phyloP scores from a whole-genome alignment of 2,888 invertebrate species.

The Parascotia fuliginaria region DNA sequence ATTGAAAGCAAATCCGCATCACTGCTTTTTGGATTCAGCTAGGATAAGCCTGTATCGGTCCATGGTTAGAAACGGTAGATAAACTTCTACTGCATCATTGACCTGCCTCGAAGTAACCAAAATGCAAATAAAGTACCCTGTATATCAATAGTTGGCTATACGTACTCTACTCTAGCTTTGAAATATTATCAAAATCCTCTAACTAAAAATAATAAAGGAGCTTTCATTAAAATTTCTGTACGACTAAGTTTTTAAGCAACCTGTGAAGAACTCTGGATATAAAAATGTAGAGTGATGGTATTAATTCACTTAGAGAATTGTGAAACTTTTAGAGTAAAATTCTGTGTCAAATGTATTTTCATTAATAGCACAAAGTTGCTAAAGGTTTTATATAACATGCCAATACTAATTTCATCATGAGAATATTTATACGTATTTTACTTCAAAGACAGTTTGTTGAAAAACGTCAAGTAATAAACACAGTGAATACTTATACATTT shows the following conservation, averaged over 20 bases:
- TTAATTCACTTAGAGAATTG: conserved; percentile 22
- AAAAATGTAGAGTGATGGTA: conserved; percentile 17
- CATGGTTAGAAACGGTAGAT: conserved; percentile 18
- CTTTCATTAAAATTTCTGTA: conserved; percentile 6
- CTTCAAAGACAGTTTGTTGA: no score
- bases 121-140: neutral
- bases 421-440: no score
- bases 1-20: conserved; percentile 18
- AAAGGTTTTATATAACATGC: conserved; percentile 22
- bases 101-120: conserved; percentile 7
- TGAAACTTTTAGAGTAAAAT: conserved; percentile 27
- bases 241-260: neutral
- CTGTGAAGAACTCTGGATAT: neutral
- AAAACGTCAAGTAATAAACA: no score
- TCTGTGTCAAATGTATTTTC: conserved; percentile 33
- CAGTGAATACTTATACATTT: no score
- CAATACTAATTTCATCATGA: conserved; percentile 12
- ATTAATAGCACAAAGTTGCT: conserved; percentile 32
- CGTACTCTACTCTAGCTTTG: neutral
- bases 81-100: conserved; percentile 17
- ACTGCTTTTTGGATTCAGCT: conserved; percentile 22
- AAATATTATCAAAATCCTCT: neutral
- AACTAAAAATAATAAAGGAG: neutral
- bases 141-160: neutral
- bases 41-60: conserved; percentile 23